A percentile compares a stretch with the other conserved stretches of the same genome.
Conservation (phyloP, 2,888 invertebrate genomes). For the Stenotaenia linearis region DNA sequence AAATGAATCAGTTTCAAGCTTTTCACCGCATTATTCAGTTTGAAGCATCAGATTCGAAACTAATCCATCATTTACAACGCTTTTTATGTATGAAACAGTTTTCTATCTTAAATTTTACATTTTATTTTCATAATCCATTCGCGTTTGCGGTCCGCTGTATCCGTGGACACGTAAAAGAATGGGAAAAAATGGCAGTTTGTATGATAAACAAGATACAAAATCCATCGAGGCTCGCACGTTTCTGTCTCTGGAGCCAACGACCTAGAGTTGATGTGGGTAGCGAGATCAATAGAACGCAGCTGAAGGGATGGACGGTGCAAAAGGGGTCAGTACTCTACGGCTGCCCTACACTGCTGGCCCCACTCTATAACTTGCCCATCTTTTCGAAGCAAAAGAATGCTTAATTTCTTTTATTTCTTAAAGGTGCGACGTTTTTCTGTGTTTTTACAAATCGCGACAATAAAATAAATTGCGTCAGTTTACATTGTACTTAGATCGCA, state of each 20-base stretch:
- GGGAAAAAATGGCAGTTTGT: background rate
- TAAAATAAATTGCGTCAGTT: background rate
- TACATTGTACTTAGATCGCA: too few species aligned
- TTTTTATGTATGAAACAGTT: too few species aligned
- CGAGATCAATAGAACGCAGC: constrained; percentile 3
- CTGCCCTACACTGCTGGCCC: background rate
- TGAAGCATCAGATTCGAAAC: too few species aligned
- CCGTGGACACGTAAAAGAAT: background rate
- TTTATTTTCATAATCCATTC: background rate
- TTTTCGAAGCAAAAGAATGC: background rate
- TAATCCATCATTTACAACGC: too few species aligned
- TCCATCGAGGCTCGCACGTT: background rate
- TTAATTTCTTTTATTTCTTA: background rate
- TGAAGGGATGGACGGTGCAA: background rate
- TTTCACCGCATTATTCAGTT: too few species aligned
- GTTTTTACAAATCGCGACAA: background rate
- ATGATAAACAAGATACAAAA: background rate
- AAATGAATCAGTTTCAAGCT: too few species aligned
- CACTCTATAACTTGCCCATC: background rate
- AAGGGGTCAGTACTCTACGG: background rate
- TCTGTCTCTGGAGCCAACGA: background rate
- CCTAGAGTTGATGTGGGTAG: background rate
- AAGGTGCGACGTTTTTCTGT: too few species aligned
- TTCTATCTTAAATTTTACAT: background rate
- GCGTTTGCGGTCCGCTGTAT: background rate